Base-by-base conservation (phyloP, 2,888 invertebrate genomes). In the Timema podura region DNA sequence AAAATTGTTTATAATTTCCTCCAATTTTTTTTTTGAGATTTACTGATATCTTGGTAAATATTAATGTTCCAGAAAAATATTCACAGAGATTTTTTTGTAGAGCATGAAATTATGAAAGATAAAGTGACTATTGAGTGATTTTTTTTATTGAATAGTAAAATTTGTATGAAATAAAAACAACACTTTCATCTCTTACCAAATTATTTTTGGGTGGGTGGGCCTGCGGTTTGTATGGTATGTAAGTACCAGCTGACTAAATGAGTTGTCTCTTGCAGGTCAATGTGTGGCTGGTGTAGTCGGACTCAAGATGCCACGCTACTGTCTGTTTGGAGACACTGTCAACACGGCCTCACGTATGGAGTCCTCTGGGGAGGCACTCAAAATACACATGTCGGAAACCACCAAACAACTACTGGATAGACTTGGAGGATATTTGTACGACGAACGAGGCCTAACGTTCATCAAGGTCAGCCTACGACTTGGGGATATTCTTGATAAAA, bases 261-360 rank as follows among this genome's bases (percentile, higher is more conserved):
- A 45, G 16, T 48, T 68, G 48, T 48, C 10, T 13, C 82, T 83
- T 77, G 81, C 82, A 80, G 90, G 91, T 0, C 90, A 89, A 70
- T 91, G 91, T 78, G 91, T 91, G 0, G 92, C 92, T 0, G 93
- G 93, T 2, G 92, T 93, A 7, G 92, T 93, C 0, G 92, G 93
- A 0, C 83, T 90, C 48, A 90, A 91, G 82, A 92, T 93, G 92
- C 92, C 93, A 0, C 83, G 92, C 6, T 93, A 92, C 80, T 93
- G 93, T 76, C 83, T 93, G 0, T 93, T 93, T 78, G 93, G 93
- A 0, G 92, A 93, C 78, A 92, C 92, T 0, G 92, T 93, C 1
- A 92, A 92, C 79, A 91, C 91, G 0, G 92, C 93, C 0, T 90
- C 91, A 0, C 81, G 92, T 49, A 92, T 93, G 91, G 91, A 92